Evolutionary conservation across 1,140 invertebrate genomes (phyloP), one percentile per base, ranked within the genome.

Genomic region (Pteromalus puparum): DNA sequence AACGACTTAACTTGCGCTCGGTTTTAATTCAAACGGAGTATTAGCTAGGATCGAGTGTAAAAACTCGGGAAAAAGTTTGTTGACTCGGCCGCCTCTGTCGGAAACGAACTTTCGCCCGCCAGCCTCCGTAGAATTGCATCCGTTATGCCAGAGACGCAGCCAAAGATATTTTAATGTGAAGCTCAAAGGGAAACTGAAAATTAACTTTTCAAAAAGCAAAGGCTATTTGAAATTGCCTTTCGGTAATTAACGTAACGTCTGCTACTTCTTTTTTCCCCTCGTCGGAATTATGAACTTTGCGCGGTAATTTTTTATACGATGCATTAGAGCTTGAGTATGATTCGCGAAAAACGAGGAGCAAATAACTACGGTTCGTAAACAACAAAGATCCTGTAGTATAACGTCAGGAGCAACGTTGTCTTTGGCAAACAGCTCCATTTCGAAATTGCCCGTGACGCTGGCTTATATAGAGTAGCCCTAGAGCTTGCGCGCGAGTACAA

Each of bases 161-260:
- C n/a, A 70, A 28, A 24, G 74, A 53, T 76, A 76, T 76, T 76
- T 78, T 21, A 78, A 78, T 67, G 10, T 30, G 28, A 28, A 34
- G 76, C 21, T 74, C 53, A 65, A 77, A 77, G 75, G 18, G 75
- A 77, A 77, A 77, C 53, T 12, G 76, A 67, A 78, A 78, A 78
- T 67, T 67, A 78, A 48, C 75, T 38, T 34, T 67, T 67, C 6
- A 67, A 65, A 18, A 30, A 61, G 21, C 21, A n/a, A 61, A n/a
- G 18, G 18, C 38, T 34, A 67, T 12, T 78, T n/a, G 53, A 78
- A 67, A 65, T 78, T 78, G 30, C 28, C 24, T 78, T 65, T 28
- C 13, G 12, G 53, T 78, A 78, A 78, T 78, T 67, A 67, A 9
- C 10, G 30, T 13, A 21, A 67, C 15, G 28, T 53, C 4, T 53